Evolutionary conservation across 2,113 vertebrate species (phyloP).

Genomic region (Nibea coibor): DNA sequence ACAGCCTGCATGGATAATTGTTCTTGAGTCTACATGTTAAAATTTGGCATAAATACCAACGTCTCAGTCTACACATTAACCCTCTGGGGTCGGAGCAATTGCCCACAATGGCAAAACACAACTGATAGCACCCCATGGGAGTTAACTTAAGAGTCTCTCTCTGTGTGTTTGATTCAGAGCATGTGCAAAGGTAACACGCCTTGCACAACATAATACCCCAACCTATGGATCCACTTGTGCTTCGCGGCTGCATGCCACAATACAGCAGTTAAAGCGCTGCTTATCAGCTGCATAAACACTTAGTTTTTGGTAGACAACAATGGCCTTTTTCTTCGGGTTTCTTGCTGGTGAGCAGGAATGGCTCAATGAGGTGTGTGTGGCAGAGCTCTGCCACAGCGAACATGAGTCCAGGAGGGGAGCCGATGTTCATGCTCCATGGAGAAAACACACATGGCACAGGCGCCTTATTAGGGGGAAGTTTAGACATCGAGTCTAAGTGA

Average conservation of each 20-base stretch:
- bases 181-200: slow-evolving; percentile 37
- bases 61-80: slow-evolving; percentile 36
- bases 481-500: slow-evolving; percentile 49
- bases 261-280: slow-evolving; percentile 19
- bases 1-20: slow-evolving; percentile 10
- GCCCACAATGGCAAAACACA: too few relatives aligned
- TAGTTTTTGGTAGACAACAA: slow-evolving; percentile 67
- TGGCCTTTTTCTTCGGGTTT: slow-evolving; percentile 64
- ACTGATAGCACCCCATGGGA: too few relatives aligned
- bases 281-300: slow-evolving; percentile 65
- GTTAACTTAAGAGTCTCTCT: neutral
- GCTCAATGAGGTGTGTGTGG: slow-evolving; percentile 59
- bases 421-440: slow-evolving; percentile 45
- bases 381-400: slow-evolving; percentile 22
- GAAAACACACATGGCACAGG: slow-evolving; percentile 41
- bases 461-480: slow-evolving; percentile 46
- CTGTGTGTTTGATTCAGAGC: slow-evolving; percentile 3
- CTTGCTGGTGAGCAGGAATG: slow-evolving; percentile 30
- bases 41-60: slow-evolving; percentile 22
- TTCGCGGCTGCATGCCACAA: slow-evolving; percentile 27
- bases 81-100: too few relatives aligned
- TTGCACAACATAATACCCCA: slow-evolving; percentile 48
- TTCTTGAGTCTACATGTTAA: neutral
- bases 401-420: slow-evolving; percentile 27
- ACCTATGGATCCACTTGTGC: slow-evolving; percentile 36